Conservation (phyloP, 2,888 invertebrate species). For the Nineta flava region DNA sequence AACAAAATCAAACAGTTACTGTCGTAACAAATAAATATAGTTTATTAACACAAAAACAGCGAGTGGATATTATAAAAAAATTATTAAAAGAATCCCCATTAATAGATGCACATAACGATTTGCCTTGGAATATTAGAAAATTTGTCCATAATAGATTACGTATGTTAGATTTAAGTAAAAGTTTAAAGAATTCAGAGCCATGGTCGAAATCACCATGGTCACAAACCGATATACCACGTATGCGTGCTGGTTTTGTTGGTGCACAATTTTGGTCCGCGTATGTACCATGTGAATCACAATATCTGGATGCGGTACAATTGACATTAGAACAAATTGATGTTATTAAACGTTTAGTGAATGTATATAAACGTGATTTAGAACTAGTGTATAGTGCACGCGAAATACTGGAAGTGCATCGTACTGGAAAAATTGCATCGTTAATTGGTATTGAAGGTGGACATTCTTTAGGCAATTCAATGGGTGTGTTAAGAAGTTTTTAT, state of each 20-base stretch:
- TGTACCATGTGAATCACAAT: slow-evolving; percentile 71
- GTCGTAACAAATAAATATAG: slow-evolving; percentile 11
- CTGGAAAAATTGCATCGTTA: slow-evolving; percentile 71
- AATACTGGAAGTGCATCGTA: slow-evolving; percentile 53
- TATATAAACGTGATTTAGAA: slow-evolving; percentile 56
- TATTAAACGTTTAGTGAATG: slow-evolving; percentile 54
- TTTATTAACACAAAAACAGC: slow-evolving; percentile 36
- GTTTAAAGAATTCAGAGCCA: slow-evolving; percentile 52
- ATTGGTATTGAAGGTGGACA: slow-evolving; percentile 90
- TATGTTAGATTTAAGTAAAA: slow-evolving; percentile 46
- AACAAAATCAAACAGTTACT: neutral
- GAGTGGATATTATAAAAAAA: slow-evolving; percentile 45
- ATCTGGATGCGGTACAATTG: slow-evolving; percentile 69
- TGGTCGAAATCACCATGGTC: slow-evolving; percentile 82
- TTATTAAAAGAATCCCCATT: slow-evolving; percentile 52
- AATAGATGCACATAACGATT: slow-evolving; percentile 71
- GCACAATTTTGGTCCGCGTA: slow-evolving; percentile 88
- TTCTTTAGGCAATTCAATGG: slow-evolving; percentile 76
- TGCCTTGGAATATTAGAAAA: slow-evolving; percentile 79
- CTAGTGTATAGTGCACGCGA: slow-evolving; percentile 55
- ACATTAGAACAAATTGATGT: slow-evolving; percentile 78
- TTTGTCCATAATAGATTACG: slow-evolving; percentile 69
- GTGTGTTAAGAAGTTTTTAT: slow-evolving; percentile 76
- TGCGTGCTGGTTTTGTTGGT: slow-evolving; percentile 68
- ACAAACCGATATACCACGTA: slow-evolving; percentile 79